Percentiles rank a stretch among this genome's conserved stretches.
Evolutionary conservation across 2,113 vertebrate genomes (phyloP).

Genomic region (Sus scrofa): T2T-Sscrofa CM000818.6:19735501-19736000

Average conservation of each 20-base stretch:
- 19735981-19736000: not conserved
- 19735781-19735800: not conserved
- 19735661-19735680: not conserved
- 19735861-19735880: not conserved
- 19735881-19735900: not conserved
- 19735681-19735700: not conserved
- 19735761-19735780: not conserved
- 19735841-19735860: not conserved
- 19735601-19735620: not conserved
- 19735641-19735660: not conserved
- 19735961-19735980: not conserved
- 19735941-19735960: not conserved
- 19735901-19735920: not conserved
- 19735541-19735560: not conserved
- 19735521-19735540: not conserved
- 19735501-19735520: not conserved
- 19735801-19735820: not conserved
- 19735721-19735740: accelerated
- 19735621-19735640: not conserved
- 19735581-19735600: not conserved
- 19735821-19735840: not conserved
- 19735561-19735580: not conserved
- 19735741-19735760: too few relatives aligned
- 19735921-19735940: not conserved
- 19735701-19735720: not conserved